Evolutionary conservation across 1,140 invertebrate genomes (phyloP).

Genomic region (Plutomurus gul): DNA sequence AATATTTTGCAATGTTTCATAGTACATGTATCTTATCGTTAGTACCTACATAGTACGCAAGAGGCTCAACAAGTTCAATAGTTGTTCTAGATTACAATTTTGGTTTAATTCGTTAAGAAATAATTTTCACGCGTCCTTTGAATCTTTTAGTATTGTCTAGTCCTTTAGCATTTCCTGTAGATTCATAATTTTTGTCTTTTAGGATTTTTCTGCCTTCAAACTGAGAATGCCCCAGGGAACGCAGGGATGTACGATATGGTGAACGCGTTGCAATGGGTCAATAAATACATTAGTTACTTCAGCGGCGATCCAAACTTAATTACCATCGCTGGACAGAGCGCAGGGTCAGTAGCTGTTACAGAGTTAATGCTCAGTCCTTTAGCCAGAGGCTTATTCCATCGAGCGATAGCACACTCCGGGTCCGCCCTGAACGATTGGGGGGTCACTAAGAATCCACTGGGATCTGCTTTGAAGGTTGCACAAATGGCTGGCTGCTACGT

Average conservation of each 20-base stretch:
- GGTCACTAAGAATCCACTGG: not conserved
- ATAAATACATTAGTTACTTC: constrained; percentile 15
- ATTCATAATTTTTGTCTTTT: not conserved
- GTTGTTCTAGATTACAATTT: too few species aligned
- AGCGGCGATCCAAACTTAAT: constrained; percentile 16
- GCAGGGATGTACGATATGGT: constrained; percentile 38
- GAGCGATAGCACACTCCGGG: constrained; percentile 28
- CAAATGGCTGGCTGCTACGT: not conserved
- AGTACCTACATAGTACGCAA: too few species aligned
- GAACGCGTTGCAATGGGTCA: constrained; percentile 27
- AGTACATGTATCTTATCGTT: too few species aligned
- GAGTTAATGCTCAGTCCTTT: not conserved
- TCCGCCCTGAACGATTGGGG: constrained; percentile 26
- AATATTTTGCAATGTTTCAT: too few species aligned
- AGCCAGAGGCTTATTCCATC: constrained; percentile 22
- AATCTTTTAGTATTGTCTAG: too few species aligned
- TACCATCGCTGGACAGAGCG: not conserved
- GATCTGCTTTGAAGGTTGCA: constrained; percentile 9
- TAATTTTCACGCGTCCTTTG: too few species aligned
- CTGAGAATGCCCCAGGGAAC: constrained; percentile 30
- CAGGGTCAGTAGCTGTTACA: not conserved
- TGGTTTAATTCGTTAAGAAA: too few species aligned
- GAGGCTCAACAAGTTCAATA: too few species aligned
- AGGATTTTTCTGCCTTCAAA: constrained; percentile 35
- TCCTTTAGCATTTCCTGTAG: too few species aligned